Evolutionary conservation across 2,113 vertebrate genomes (phyloP), one percentile per base, ranked within the genome.

Genomic region (Parus major): DNA sequence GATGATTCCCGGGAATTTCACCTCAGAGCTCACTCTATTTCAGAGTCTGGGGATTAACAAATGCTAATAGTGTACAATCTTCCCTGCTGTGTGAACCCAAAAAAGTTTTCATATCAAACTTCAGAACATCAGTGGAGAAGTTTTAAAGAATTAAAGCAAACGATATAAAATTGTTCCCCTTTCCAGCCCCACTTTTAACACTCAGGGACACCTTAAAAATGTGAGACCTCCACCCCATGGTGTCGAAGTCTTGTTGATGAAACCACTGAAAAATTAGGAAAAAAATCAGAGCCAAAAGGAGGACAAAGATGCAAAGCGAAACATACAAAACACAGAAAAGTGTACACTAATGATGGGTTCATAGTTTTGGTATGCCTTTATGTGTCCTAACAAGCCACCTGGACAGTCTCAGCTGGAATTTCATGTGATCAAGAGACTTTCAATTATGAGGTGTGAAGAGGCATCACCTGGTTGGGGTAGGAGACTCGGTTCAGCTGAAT

Each of bases 41-140:
- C 29, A 28, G 44, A 71, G 25, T 33, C 31, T 19, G 12, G 28
- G 18, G 7, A 65, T 44, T 44, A 42, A 50, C 15, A 59, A 2
- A 33, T 2, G 3, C 4, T 24, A 36, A 10, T 2, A 44, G 10
- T 0, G 2, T 41, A 39, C 56, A 82, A 36, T 3, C 3, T 42
- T 39, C 33, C n/a, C 31, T 46, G 22, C 44, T 56, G 16, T 7
- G 11, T 25, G 35, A 84, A 75, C 15, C 47, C 77, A 63, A 11
- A 17, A 17, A 18, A 47, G 22, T 33, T 79, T 76, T 50, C 61
- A 87, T 64, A 56, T 1, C 2, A 52, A 73, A 56, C n/a, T 41
- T 57, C 61, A 80, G 83, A 88, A 80, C 5, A 11, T 21, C 46
- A 46, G 7, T 3, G 14, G 8, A 71, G 29, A 55, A 52, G 23